A percentile compares a stretch with the other conserved stretches of the same genome.
Conservation (phyloP, 2,113 vertebrate genomes). For the Arizona elegans region DNA sequence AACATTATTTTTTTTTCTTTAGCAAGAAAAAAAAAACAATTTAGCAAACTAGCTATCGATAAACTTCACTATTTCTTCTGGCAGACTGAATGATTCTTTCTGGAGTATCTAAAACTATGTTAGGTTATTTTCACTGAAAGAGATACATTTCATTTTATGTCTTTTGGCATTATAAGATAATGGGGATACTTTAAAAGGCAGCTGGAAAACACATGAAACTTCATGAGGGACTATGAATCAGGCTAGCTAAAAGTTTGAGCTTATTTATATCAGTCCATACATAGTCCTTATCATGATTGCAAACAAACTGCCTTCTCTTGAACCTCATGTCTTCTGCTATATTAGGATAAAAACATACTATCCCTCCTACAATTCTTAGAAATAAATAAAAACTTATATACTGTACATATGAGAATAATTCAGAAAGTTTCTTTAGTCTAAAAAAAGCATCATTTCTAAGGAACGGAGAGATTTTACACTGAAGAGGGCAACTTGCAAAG, state of each 20-base stretch:
- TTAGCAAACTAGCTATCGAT: constrained; percentile 51
- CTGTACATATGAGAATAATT: not conserved
- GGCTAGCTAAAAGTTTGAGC: not conserved
- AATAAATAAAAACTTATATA: not conserved
- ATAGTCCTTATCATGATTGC: not conserved
- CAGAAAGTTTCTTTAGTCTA: not conserved
- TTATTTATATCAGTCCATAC: not conserved
- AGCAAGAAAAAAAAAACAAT: not conserved
- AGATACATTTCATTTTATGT: constrained; percentile 27
- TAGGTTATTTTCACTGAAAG: constrained; percentile 38
- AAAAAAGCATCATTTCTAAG: not conserved
- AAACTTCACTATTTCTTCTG: constrained; percentile 22
- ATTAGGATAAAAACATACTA: not conserved
- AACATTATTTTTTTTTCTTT: not conserved
- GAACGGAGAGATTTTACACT: not conserved
- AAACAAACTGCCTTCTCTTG: not conserved
- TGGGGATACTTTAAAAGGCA: constrained; percentile 20
- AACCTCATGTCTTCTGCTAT: not conserved
- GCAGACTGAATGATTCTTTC: constrained; percentile 38
- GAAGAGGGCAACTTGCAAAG: not conserved
- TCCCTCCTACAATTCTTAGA: not conserved
- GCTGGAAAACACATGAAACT: not conserved
- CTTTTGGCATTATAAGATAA: constrained; percentile 22
- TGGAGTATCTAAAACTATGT: constrained; percentile 46
- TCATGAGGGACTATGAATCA: not conserved